Base-by-base conservation (phyloP, 2,888 invertebrate genomes). In the Drepana falcataria region DNA sequence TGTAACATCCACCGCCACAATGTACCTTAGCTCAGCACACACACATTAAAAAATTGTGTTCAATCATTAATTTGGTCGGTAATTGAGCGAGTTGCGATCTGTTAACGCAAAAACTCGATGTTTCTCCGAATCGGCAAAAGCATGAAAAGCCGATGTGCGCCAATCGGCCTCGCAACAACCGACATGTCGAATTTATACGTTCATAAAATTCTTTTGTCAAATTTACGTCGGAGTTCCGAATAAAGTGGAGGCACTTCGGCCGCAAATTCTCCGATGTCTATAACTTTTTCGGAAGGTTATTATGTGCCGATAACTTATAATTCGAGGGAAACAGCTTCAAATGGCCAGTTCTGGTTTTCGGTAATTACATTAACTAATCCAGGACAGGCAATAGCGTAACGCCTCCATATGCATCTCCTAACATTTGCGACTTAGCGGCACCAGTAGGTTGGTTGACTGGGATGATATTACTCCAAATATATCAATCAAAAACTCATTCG, bases 151-250 rank as follows among this genome's bases (percentile, higher is more conserved):
- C 63, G 59, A 78, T 77, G 73, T 79, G 75, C 80, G 81, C 80
- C 82, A 83, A 87, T 86, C 83, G 78, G 69, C 66, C 70, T 77
- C 68, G 41, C 52, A 73, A 73, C 64, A 65, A 59, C 77, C 63
- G 75, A 72, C 85, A 78, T 80, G 73, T 71, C 80, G 83, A 85
- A 83, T 87, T 83, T 87, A 88, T 89, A 85, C 88, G 87, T 87
- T 89, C 87, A 82, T 87, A 85, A 89, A 85, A 89, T 90, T 80
- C 88, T 84, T 88, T 87, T 89, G 88, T 89, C 88, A 88, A 89
- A 89, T 88, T 88, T 87, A 87, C 87, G 79, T 74, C 79, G 83
- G 73, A 75, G 81, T 74, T 82, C 83, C 81, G 77, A 76, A 82
- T 81, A 81, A 81, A 82, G 75, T 78, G 83, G 80, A 51, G 75